phyloP scores from a whole-genome alignment of 2,888 invertebrate genomes.

The Melanotus villosus region DNA sequence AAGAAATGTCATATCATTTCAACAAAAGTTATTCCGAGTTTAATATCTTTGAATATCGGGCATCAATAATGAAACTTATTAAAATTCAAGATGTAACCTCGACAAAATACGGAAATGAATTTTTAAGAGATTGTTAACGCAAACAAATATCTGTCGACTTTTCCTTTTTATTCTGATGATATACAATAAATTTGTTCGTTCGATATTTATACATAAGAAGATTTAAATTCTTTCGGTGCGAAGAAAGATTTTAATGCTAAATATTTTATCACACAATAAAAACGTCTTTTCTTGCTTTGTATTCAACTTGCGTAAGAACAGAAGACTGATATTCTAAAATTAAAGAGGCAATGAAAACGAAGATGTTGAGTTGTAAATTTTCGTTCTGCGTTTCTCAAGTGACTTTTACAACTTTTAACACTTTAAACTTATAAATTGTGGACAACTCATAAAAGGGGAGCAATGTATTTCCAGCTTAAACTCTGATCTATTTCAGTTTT shows the following conservation, averaged over 20 bases:
- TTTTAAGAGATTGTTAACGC: conserved; percentile 18
- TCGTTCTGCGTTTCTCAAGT: background rate
- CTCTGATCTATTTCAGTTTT: too few relatives aligned
- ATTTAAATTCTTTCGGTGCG: background rate
- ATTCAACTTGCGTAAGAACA: background rate
- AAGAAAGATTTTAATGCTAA: too few relatives aligned
- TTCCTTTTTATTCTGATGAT: background rate
- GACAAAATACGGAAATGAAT: conserved; percentile 18
- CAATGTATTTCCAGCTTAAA: background rate
- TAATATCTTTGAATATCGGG: conserved; percentile 17
- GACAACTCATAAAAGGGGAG: background rate
- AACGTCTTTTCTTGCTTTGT: too few relatives aligned
- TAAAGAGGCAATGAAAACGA: background rate
- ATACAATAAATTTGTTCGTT: background rate
- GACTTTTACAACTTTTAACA: background rate
- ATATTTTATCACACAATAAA: too few relatives aligned
- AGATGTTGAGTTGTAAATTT: background rate
- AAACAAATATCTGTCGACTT: background rate
- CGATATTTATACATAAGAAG: background rate
- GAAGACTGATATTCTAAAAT: background rate
- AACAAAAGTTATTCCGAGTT: conserved; percentile 28
- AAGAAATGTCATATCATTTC: conserved; percentile 26
- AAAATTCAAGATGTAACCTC: conserved; percentile 26
- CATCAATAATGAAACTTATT: conserved; percentile 25
- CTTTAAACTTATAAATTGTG: background rate